phyloP scores from a whole-genome alignment of 1,140 invertebrate genomes.

The Drosophila takahashii region DNA sequence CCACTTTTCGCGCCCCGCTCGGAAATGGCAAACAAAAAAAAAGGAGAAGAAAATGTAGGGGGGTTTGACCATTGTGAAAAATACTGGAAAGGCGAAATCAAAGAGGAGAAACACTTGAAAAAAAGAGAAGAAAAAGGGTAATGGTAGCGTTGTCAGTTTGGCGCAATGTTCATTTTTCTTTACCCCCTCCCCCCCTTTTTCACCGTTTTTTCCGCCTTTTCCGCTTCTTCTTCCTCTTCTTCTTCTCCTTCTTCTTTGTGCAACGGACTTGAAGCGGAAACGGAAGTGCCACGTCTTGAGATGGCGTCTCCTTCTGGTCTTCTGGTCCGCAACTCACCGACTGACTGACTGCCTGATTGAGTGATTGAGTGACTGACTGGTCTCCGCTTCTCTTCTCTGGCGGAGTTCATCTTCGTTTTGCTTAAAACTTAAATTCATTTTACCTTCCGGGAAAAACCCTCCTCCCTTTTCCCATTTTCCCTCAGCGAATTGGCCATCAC shows the following conservation, averaged over 20 bases:
- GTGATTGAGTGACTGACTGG: slow-evolving; percentile 52
- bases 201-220: neutral
- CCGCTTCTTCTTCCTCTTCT: neutral
- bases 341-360: slow-evolving; percentile 19
- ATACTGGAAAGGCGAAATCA: slow-evolving; percentile 48
- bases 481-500: slow-evolving; percentile 14
- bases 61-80: slow-evolving; percentile 28
- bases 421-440: slow-evolving; percentile 53
- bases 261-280: slow-evolving; percentile 66
- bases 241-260: slow-evolving; percentile 2
- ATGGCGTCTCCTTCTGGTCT: slow-evolving; percentile 33
- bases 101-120: slow-evolving; percentile 51
- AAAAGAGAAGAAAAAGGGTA: slow-evolving; percentile 9
- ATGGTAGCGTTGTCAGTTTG: slow-evolving; percentile 63
- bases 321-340: neutral
- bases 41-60: neutral
- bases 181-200: neutral
- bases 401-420: slow-evolving; percentile 28
- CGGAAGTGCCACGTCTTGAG: slow-evolving; percentile 78
- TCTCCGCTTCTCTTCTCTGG: neutral
- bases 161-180: slow-evolving; percentile 67
- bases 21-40: slow-evolving; percentile 61
- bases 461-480: neutral
- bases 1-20: slow-evolving; percentile 67
- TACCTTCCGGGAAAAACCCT: neutral